Base-by-base conservation (phyloP, 2,888 invertebrate species). In the Pilophorus perplexus region DNA sequence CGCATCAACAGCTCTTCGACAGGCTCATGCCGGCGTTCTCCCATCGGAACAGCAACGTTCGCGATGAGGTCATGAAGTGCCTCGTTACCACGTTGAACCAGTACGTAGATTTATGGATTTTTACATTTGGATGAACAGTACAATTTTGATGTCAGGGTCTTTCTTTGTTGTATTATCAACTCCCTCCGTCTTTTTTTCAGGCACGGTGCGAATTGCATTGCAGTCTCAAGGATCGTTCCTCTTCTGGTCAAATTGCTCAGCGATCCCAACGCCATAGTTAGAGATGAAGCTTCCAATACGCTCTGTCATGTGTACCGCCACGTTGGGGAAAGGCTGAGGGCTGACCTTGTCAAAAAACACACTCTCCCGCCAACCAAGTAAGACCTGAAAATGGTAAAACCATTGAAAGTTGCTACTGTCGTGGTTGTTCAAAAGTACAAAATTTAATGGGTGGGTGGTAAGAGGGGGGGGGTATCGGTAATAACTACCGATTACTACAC, bases 1-100 rank as follows among this genome's bases (percentile, higher is more conserved):
- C 81, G 68, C 87, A 84, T 68, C 87, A 89, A 77, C 80, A 81
- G 72, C 80, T 90, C 67, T 81, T 90, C 72, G 91, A 92, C 72
- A 85, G 86, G 75, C 79, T 91, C 67, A 80, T 81, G 52, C 82
- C 83, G 76, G 85, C 86, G 18, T 84, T 94, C 74, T 82, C 83
- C 72, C 95, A 96, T 80, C 95, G 95, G 80, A 93, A 95, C 77
- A 88, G 92, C 74, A 92, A 93, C 80, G 88, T 96, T 33, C 79
- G 94, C 62, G 94, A 96, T 75, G 95, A 95, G 78, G 87, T 90
- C 28, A 80, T 94, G 69, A 81, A 88, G 72, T 88, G 90, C 72
- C 84, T 96, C 72, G 88, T 90, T 69, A 85, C 88, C 66, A 84
- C 91, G 48, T 78, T 96, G 28, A 88, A 91, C 75, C 87, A 88